These are phyloP conservation scores for Girardinus metallicus DNA, from an alignment of 2,797 vertebrate species.

Conservation along the genomic window DNA sequence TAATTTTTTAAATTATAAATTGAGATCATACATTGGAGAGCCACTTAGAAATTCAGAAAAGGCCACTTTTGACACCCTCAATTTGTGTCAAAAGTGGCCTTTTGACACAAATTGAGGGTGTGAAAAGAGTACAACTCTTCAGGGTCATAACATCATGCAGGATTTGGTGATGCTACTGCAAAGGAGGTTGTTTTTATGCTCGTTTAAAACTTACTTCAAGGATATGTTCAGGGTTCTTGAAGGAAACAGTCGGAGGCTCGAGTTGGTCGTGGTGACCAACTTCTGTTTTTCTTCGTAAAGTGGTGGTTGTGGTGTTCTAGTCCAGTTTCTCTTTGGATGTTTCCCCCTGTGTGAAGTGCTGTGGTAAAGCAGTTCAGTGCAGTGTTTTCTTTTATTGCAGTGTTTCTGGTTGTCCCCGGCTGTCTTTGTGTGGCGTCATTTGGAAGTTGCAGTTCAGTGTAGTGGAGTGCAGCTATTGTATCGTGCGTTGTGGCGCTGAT, in stretches of 20 bases:
- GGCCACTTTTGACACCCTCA: not conserved
- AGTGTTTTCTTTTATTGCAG: constrained; percentile 57
- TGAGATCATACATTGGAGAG: not conserved
- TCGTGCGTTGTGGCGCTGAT: constrained; percentile 43
- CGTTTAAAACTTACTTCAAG: not conserved
- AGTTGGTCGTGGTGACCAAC: not conserved
- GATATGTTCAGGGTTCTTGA: not conserved
- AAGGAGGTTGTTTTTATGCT: not conserved
- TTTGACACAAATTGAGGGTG: too few species aligned
- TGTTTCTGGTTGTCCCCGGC: constrained; percentile 43
- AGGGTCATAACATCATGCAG: not conserved
- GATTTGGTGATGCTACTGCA: not conserved
- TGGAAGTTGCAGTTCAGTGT: constrained; percentile 45
- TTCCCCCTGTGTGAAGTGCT: constrained; percentile 50
- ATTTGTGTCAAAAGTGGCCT: too few species aligned
- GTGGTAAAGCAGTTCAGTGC: constrained; percentile 48
- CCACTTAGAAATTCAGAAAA: not conserved
- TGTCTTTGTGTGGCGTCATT: constrained; percentile 54
- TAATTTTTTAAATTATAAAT: not conserved
- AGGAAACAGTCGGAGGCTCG: not conserved
- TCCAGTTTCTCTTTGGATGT: constrained; percentile 61
- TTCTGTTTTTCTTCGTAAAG: constrained; percentile 64
- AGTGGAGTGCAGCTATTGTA: constrained; percentile 47
- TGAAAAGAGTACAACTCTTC: not conserved
- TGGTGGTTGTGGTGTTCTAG: constrained; percentile 73